Evolutionary conservation across 2,797 vertebrate genomes (phyloP), one percentile per base, ranked within the genome.

Genomic region (Staurois parvus): DNA sequence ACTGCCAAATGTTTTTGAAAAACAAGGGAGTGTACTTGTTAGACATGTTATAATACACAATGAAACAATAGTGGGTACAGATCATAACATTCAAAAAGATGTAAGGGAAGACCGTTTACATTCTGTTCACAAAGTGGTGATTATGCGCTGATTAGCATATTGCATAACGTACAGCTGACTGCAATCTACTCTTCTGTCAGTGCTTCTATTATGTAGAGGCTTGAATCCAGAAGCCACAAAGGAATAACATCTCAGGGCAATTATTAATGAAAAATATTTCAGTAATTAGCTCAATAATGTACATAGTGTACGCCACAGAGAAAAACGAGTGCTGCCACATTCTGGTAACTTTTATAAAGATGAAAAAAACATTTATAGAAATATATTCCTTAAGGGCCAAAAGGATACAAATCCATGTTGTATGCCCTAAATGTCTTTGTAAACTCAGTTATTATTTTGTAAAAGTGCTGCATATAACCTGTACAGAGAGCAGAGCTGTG

Each of bases 101-200:
- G 21, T 68, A 30, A 28, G 30, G 6, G 15, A 32, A 72, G 15
- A 32, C 2, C 7, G 28, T 72, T 37, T 72, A 72, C 68, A 72
- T 72, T 72, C 29, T 72, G 68, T 37, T 32, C 34, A 32, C 69
- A 72, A 72, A 72, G 24, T n/a, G 34, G 30, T 32, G 30, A 72
- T 72, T 72, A 72, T 72, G 26, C 64, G 12, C 64, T 66, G 11
- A 66, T 66, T 66, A 66, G 64, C 64, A 66, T 66, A 66, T 66
- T 66, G 64, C 64, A 66, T 66, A 66, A 66, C 64, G 28, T 59
- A 59, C 52, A 59, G 19, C 52, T 21, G 21, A 59, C 6, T 24
- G 52, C 52, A 24, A 59, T 68, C 66, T 68, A 68, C 66, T 68
- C 1, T 68, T 30, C 52, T 59, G 52, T 24, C 52, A 59, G 19